Evolutionary conservation across 2,797 vertebrate species (phyloP).

Genomic region (Austrolebias charrua): DNA sequence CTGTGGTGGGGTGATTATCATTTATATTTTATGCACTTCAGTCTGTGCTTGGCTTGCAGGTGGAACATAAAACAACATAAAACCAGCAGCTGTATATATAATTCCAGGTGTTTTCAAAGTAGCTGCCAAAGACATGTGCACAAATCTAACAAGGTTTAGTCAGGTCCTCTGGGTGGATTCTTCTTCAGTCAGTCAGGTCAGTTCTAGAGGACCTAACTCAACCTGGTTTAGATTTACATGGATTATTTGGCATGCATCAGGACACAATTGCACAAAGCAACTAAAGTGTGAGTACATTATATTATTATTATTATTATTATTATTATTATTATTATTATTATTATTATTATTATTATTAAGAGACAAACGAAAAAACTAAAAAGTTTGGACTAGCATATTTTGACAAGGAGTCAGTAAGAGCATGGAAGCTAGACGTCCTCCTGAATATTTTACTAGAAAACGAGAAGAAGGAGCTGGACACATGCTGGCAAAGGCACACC

Average conservation of each 20-base stretch:
- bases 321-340: no score
- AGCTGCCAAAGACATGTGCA: constrained; percentile 35
- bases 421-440: constrained; percentile 57
- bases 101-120: constrained; percentile 58
- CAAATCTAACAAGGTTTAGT: constrained; percentile 3
- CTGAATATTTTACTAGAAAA: constrained; percentile 85
- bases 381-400: constrained; percentile 74
- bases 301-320: no score
- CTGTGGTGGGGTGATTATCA: constrained; percentile 71
- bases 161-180: no score
- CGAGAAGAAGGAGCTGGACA: constrained; percentile 61
- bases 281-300: constrained; percentile 11
- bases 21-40: constrained; percentile 77
- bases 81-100: constrained; percentile 44
- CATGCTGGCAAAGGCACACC: constrained; percentile 66
- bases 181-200: no score
- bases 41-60: constrained; percentile 69
- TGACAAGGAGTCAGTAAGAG: constrained; percentile 71
- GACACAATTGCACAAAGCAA: not conserved
- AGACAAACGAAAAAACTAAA: constrained; percentile 34
- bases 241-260: no score
- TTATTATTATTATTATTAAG: no score
- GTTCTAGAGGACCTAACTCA: no score
- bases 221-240: no score
- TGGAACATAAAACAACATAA: constrained; percentile 66